Percentiles rank a stretch among this genome's conserved stretches.
phyloP scores from a whole-genome alignment of 1,140 invertebrate species.

The Pomphorhynchus laevis region DNA sequence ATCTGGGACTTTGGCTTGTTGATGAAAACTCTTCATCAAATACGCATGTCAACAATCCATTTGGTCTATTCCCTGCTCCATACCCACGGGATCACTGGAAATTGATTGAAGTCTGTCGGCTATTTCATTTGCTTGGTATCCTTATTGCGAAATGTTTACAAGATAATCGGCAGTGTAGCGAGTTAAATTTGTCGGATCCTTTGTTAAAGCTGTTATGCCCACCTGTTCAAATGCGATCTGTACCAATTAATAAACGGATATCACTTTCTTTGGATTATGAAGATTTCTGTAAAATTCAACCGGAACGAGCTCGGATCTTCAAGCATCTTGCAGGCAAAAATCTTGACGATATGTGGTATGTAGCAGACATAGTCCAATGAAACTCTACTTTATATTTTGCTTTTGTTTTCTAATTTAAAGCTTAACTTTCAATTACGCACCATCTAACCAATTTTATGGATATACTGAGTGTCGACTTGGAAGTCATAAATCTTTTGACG shows the following conservation, averaged over 20 bases:
- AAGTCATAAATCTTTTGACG: too few species aligned
- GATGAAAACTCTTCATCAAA: slow-evolving; percentile 29
- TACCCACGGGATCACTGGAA: slow-evolving; percentile 28
- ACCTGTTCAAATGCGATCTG: slow-evolving; percentile 30
- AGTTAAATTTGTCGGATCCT: slow-evolving; percentile 58
- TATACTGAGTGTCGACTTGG: too few species aligned
- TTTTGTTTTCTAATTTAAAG: too few species aligned
- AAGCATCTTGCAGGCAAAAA: not conserved
- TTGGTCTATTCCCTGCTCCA: slow-evolving; percentile 69
- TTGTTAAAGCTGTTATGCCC: slow-evolving; percentile 61
- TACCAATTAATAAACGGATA: not conserved
- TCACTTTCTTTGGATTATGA: slow-evolving; percentile 1
- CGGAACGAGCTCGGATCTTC: slow-evolving; percentile 1
- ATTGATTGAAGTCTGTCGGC: slow-evolving; percentile 16
- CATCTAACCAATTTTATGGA: too few species aligned
- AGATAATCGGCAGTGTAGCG: slow-evolving; percentile 70
- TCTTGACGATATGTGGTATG: too few species aligned
- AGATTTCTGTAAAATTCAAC: slow-evolving; percentile 5
- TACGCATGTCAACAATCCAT: slow-evolving; percentile 48
- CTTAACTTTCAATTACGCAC: too few species aligned
- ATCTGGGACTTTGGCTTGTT: slow-evolving; percentile 60
- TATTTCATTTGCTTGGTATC: slow-evolving; percentile 54
- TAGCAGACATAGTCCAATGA: too few species aligned
- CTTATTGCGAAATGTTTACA: slow-evolving; percentile 82
- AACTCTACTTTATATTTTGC: too few species aligned